phyloP scores from a whole-genome alignment of 2,797 vertebrate species.

The Sebastes nivosus region DNA sequence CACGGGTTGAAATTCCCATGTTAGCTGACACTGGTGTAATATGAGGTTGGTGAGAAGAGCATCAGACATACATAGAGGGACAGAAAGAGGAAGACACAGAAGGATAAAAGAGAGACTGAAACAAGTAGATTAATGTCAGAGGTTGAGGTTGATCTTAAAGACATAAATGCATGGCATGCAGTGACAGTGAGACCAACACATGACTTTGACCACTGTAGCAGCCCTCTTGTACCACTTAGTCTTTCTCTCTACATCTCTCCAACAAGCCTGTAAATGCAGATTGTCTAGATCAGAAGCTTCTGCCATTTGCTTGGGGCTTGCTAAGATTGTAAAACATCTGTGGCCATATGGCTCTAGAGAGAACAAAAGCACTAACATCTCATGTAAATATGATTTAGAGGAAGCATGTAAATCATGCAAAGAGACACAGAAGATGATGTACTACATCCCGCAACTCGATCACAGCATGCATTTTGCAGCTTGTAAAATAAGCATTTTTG shows the following conservation, averaged over 20 bases:
- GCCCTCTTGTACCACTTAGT: background rate
- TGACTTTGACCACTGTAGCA: background rate
- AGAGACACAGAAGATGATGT: background rate
- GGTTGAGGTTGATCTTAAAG: background rate
- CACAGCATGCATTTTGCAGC: background rate
- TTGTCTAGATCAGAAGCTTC: background rate
- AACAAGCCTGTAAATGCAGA: background rate
- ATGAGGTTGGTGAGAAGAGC: background rate
- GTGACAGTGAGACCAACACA: background rate
- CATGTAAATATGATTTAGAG: background rate
- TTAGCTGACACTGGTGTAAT: conserved; percentile 7
- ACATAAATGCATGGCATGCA: background rate
- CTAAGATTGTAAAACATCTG: background rate
- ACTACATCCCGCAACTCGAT: background rate
- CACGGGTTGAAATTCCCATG: background rate
- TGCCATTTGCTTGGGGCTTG: background rate
- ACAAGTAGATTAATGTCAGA: background rate
- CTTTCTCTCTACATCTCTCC: background rate
- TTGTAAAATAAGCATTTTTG: background rate
- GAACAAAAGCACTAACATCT: background rate
- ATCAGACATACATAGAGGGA: background rate
- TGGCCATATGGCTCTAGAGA: background rate
- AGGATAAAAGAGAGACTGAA: background rate
- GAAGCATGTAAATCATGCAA: background rate
- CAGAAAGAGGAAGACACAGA: background rate